Evolutionary conservation across 2,797 vertebrate genomes (phyloP).

Genomic region (Gymnothorax reevesii): DNA sequence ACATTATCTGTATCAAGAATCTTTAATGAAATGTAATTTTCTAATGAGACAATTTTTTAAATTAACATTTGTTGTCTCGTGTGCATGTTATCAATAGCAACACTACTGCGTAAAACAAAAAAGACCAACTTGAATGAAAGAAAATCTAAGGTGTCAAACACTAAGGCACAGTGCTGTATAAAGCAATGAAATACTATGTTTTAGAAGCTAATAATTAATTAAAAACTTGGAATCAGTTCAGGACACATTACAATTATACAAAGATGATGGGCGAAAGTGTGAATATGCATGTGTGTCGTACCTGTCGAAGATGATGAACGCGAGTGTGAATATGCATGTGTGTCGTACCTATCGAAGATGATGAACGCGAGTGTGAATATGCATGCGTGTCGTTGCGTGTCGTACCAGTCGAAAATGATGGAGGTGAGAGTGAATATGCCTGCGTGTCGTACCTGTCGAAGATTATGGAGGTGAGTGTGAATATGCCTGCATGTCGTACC

Average conservation of each 20-base stretch:
- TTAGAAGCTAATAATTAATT: background rate
- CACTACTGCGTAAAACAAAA: too few species aligned
- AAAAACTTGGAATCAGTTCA: background rate
- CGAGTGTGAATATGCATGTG: background rate
- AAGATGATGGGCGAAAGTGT: background rate
- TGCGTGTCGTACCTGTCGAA: conserved; percentile 81
- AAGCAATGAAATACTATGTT: background rate
- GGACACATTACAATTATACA: background rate
- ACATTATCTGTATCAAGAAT: too few species aligned
- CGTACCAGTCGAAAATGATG: background rate
- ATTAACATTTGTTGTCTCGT: too few species aligned
- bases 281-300: conserved; percentile 7
- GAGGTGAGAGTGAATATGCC: background rate
- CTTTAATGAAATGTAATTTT: too few species aligned
- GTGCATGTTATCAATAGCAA: too few species aligned
- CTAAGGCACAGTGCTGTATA: too few species aligned
- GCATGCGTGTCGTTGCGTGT: background rate
- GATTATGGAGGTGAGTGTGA: background rate
- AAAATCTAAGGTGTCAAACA: too few species aligned
- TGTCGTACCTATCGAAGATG: conserved; percentile 90
- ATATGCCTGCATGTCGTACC: background rate
- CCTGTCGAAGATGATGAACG: too few species aligned
- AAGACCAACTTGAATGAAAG: too few species aligned
- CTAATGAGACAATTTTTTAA: too few species aligned
- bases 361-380: conserved; percentile 11